Evolutionary conservation across 2,113 vertebrate genomes (phyloP), one percentile per base, ranked within the genome.

Genomic region (Pheucticus melanocephalus): DNA sequence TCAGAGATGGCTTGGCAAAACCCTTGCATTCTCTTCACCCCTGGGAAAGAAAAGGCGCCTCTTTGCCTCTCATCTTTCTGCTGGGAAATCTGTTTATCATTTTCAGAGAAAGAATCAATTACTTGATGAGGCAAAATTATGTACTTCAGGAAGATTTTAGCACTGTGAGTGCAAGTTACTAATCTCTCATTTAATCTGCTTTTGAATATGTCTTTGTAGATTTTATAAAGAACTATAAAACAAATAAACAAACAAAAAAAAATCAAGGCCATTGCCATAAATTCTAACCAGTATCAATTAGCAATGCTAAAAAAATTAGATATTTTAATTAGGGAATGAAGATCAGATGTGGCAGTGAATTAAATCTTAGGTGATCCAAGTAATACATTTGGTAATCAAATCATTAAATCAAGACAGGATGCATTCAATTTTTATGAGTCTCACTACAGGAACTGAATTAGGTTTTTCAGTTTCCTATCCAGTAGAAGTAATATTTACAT

Each of bases 311-410:
- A 39, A 31, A 82, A 61, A 54, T 48, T 76, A 64, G 13, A 42
- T 35, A 82, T n/a, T 64, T 3, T 70, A 78, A 71, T 84, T 68
- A 86, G 33, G 85, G 85, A 92, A 93, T 78, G 21, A 78, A 83
- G 24, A 9, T 94, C 39, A 86, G 12, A 51, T 75, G 15, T 48
- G 17, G 17, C 47, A 88, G 42, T 59, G 59, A 88, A 93, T 75
- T 81, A 78, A 95, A 73, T 92, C 56, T 51, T 10, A 44, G 40
- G 33, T 33, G 45, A 73, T 44, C 2, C 6, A 90, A 86, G 90
- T 63, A 71, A 90, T 87, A 81, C 5, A 44, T 92, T 90, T 66
- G 64, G 47, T 37, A 93, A 93, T 64, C 54, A 92, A 92, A 59
- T 78, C 2, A 70, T 69, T 75, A 93, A 57, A 17, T 37, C 60